These are phyloP conservation scores for Phyllotreta striolata DNA, from an alignment of 2,888 invertebrate genomes.

Conservation along the genomic window DNA sequence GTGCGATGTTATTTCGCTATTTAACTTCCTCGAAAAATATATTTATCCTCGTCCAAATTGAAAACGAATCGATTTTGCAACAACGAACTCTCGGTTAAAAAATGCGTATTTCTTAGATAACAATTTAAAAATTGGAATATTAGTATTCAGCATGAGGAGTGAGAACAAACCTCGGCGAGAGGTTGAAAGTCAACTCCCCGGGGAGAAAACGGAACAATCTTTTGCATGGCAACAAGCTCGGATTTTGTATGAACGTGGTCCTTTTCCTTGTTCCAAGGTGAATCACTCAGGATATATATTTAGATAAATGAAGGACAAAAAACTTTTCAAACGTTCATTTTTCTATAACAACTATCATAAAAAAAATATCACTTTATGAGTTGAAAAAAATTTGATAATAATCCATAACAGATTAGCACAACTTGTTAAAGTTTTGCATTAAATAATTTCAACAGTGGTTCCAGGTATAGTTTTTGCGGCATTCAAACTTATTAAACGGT, in stretches of 20 bases:
- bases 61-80: background rate
- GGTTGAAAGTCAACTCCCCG: slow-evolving; percentile 56
- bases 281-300: slow-evolving; percentile 13
- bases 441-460: too few species aligned
- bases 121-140: slow-evolving; percentile 54
- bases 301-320: slow-evolving; percentile 1
- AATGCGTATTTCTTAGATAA: slow-evolving; percentile 52
- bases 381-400: too few species aligned
- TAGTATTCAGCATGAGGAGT: slow-evolving; percentile 54
- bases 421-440: too few species aligned
- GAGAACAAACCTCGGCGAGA: slow-evolving; percentile 56
- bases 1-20: too few species aligned
- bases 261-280: slow-evolving; percentile 25
- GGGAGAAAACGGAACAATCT: slow-evolving; percentile 54
- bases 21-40: too few species aligned
- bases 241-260: slow-evolving; percentile 44
- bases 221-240: slow-evolving; percentile 54
- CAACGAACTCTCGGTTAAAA: slow-evolving; percentile 4
- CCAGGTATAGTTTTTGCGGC: too few species aligned
- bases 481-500: too few species aligned
- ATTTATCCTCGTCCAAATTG: too few species aligned
- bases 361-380: too few species aligned
- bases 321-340: background rate
- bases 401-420: too few species aligned
- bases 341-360: too few species aligned